phyloP scores from a whole-genome alignment of 2,113 vertebrate species.

The Esox niger region DNA sequence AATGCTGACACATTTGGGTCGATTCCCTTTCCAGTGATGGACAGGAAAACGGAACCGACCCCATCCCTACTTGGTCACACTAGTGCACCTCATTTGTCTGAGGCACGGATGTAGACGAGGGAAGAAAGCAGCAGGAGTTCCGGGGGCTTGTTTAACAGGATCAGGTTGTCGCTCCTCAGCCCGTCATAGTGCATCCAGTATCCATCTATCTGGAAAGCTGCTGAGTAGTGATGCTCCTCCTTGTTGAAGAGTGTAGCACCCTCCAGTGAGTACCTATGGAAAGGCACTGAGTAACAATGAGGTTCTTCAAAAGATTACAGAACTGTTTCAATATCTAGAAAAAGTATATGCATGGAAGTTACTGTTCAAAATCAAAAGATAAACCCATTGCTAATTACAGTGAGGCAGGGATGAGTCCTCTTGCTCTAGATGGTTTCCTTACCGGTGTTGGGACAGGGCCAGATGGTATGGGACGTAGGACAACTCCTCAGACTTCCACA shows the following conservation, averaged over 20 bases:
- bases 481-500: slow-evolving; percentile 86
- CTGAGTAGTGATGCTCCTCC: slow-evolving; percentile 87
- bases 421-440: slow-evolving; percentile 13
- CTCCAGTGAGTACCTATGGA: slow-evolving; percentile 81
- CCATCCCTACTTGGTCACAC: background rate
- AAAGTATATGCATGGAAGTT: too few relatives aligned
- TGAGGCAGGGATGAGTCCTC: background rate
- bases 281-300: background rate
- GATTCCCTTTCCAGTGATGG: too few relatives aligned
- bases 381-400: too few relatives aligned
- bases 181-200: slow-evolving; percentile 85
- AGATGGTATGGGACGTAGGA: slow-evolving; percentile 85
- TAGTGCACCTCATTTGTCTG: slow-evolving; percentile 63
- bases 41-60: background rate
- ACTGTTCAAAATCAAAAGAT: too few relatives aligned
- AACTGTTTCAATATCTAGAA: background rate
- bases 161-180: slow-evolving; percentile 81
- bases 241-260: slow-evolving; percentile 87
- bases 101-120: slow-evolving; percentile 79
- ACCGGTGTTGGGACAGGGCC: slow-evolving; percentile 84
- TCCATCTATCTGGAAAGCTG: slow-evolving; percentile 82
- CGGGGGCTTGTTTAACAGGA: slow-evolving; percentile 83
- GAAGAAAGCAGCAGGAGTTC: slow-evolving; percentile 82
- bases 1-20: too few relatives aligned
- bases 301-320: background rate